Evolutionary conservation across 2,888 invertebrate species (phyloP).

Genomic region (Sympetrum striolatum): DNA sequence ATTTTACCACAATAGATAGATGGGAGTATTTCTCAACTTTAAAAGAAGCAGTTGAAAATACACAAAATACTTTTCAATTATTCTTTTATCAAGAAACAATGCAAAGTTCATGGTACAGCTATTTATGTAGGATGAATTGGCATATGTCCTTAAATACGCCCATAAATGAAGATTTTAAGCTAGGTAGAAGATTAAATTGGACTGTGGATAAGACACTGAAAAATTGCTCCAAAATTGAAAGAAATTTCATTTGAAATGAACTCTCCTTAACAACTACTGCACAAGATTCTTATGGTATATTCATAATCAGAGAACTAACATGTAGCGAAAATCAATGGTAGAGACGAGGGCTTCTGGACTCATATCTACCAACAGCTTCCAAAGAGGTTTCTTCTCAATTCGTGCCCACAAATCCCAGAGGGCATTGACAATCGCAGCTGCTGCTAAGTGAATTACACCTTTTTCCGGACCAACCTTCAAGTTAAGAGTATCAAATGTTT

Average conservation of each 20-base stretch:
- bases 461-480: conserved; percentile 86
- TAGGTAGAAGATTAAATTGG: no score
- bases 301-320: conserved; percentile 57
- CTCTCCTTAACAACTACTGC: no score
- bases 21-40: no score
- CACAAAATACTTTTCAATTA: no score
- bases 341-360: conserved; percentile 85
- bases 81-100: no score
- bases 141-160: no score
- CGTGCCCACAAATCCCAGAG: conserved; percentile 93
- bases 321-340: conserved; percentile 83
- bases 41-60: no score
- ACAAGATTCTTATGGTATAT: no score
- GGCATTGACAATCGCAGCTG: conserved; percentile 87
- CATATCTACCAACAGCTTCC: conserved; percentile 84
- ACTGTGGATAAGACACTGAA: background rate
- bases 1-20: no score
- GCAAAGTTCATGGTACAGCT: no score
- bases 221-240: background rate
- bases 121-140: no score
- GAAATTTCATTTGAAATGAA: background rate
- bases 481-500: background rate
- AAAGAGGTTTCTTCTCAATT: conserved; percentile 82
- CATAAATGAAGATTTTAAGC: no score
- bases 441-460: conserved; percentile 86